These are phyloP conservation scores for Cyrtodaria siliqua DNA, from an alignment of 2,888 invertebrate species.

Conservation along the genomic window DNA sequence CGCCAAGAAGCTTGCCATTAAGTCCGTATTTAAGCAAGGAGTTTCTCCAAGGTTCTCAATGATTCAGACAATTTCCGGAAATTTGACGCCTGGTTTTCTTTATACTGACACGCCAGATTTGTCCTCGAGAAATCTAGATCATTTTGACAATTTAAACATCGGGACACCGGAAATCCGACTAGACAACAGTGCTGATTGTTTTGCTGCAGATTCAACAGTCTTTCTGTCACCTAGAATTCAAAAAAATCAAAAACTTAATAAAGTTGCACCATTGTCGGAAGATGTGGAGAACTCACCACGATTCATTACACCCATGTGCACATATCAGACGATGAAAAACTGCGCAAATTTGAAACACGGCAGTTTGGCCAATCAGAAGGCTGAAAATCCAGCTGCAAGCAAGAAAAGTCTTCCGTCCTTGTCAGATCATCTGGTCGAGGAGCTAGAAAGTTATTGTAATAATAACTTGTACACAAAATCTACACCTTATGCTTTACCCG, in stretches of 20 bases:
- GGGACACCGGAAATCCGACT: conserved; percentile 51
- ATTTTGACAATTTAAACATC: conserved; percentile 11
- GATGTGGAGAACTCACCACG: not conserved
- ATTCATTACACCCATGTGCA: conserved; percentile 17
- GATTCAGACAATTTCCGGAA: conserved; percentile 18
- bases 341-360: conserved; percentile 19
- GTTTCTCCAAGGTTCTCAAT: conserved; percentile 29
- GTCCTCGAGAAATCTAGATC: too few species aligned
- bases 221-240: conserved; percentile 25
- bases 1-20: conserved; percentile 53
- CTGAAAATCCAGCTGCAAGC: not conserved
- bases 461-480: not conserved
- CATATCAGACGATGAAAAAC: conserved; percentile 28
- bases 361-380: not conserved
- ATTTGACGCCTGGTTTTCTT: not conserved
- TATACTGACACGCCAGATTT: too few species aligned
- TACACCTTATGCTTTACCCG: not conserved
- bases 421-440: conserved; percentile 39
- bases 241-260: not conserved
- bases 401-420: conserved; percentile 45
- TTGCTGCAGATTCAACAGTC: conserved; percentile 28
- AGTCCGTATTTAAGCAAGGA: conserved; percentile 45
- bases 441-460: conserved; percentile 3
- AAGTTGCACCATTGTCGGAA: not conserved
- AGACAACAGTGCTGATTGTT: conserved; percentile 40